Evolutionary conservation across 2,113 vertebrate species (phyloP).

Genomic region (Bubo blakistoni): DNA sequence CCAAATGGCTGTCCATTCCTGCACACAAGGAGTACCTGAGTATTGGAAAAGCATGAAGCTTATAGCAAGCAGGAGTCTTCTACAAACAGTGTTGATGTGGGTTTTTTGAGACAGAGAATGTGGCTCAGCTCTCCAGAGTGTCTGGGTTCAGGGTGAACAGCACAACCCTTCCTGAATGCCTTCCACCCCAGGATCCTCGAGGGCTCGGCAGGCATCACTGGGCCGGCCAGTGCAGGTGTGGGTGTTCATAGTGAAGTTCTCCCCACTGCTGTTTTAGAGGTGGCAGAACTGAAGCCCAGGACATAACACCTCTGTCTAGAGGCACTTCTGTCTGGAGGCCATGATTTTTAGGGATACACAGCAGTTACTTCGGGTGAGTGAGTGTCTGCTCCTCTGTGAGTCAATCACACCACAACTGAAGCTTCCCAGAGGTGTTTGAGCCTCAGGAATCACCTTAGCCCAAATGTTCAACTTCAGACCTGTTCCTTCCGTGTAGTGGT

Average conservation of each 20-base stretch:
- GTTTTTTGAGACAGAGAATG: background rate
- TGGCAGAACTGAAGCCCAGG: background rate
- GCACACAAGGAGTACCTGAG: background rate
- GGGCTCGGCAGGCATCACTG: background rate
- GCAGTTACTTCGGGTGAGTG: background rate
- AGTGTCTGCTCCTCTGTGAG: background rate
- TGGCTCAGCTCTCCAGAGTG: background rate
- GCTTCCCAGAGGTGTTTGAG: background rate
- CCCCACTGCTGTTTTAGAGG: background rate
- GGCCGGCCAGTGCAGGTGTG: background rate
- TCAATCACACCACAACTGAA: background rate
- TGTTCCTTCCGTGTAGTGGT: background rate
- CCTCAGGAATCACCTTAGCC: background rate
- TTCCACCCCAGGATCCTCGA: background rate
- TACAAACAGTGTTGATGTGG: background rate
- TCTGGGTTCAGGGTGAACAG: background rate
- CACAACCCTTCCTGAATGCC: background rate
- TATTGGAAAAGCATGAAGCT: background rate
- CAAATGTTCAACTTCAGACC: background rate
- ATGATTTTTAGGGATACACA: background rate
- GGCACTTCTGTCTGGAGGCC: background rate
- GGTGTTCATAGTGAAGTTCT: background rate
- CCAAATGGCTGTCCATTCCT: background rate
- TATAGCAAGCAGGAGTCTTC: background rate
- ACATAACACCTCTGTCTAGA: background rate